Evolutionary conservation across 1,140 invertebrate genomes (phyloP).

Genomic region (Araneus ventricosus): DNA sequence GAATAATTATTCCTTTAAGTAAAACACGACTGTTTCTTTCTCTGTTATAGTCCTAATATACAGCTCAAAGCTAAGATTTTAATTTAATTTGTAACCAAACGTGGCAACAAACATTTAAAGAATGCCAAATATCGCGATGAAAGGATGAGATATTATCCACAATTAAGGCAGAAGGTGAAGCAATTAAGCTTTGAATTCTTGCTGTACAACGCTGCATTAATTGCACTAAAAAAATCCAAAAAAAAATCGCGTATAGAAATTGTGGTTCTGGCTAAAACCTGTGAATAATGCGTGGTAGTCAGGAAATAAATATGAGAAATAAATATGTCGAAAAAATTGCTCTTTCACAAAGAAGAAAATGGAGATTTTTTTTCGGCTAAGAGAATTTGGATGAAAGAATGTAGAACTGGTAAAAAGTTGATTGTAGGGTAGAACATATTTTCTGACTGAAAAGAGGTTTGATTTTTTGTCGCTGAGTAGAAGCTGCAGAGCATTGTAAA

Average conservation of each 20-base stretch:
- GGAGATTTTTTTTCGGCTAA: not conserved
- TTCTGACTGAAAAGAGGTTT: not conserved
- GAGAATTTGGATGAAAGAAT: too few species aligned
- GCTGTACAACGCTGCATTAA: not conserved
- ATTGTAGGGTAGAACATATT: slow-evolving; percentile 5
- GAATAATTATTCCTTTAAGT: too few species aligned
- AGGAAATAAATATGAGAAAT: not conserved
- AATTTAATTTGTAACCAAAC: not conserved
- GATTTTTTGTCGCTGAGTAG: too few species aligned
- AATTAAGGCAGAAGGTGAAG: not conserved
- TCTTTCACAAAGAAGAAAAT: not conserved
- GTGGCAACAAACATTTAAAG: not conserved
- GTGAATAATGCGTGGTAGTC: not conserved
- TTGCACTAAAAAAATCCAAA: not conserved
- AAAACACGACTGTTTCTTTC: too few species aligned
- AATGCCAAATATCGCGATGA: not conserved
- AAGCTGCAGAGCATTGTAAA: not conserved
- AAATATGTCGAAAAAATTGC: not conserved
- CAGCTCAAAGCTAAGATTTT: not conserved
- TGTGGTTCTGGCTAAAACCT: not conserved
- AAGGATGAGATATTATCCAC: not conserved
- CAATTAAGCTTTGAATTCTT: not conserved
- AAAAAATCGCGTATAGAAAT: not conserved
- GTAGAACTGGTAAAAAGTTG: not conserved
- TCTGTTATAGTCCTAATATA: too few species aligned